Evolutionary conservation across 2,888 invertebrate genomes (phyloP), one percentile per base, ranked within the genome.

Genomic region (Dicyrtomina minuta): DNA sequence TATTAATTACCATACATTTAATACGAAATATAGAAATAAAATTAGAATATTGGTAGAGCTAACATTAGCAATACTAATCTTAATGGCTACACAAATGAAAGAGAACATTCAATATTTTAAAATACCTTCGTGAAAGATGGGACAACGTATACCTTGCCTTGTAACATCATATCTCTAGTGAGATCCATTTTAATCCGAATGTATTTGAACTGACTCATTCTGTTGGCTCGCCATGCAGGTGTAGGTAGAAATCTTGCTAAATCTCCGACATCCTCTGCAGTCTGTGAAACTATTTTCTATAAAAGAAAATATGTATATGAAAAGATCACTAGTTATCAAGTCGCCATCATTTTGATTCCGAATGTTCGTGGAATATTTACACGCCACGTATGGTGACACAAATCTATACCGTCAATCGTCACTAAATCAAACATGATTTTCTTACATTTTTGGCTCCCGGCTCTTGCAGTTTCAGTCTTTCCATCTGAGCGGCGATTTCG

Each of bases 161-260:
- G 56, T 27, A 56, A 26, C n/a, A 72, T 60, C 66, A 66, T 27
- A 13, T 39, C 58, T 43, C 66, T 20, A n/a, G 43, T 20, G n/a
- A 26, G 27, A 53, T 69, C 66, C 20, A 72, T 55, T 58, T 72
- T 72, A 24, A 43, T 60, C 20, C 72, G 39, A 12, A 72, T 53
- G 17, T 46, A 53, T 13, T 39, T 39, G 33, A 72, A 72, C 12
- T 72, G 66, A 24, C 24, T 39, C 8, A 67, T 1, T 26, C 66
- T 41, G 24, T 69, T 53, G 13, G 39, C 49, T 43, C 70, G 43
- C 70, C 72, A 70, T 43, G 61, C 39, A n/a, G 59, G 49, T 6
- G 61, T 59, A 3, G 72, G 72, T 12, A 51, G 15, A 56, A 56
- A 71, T 26, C 41, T 27, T 22, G 27, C n/a, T 5, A 39, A 4